These are phyloP conservation scores for Linurgus olivaceus DNA, from an alignment of 2,797 vertebrate genomes.

Conservation along the genomic window DNA sequence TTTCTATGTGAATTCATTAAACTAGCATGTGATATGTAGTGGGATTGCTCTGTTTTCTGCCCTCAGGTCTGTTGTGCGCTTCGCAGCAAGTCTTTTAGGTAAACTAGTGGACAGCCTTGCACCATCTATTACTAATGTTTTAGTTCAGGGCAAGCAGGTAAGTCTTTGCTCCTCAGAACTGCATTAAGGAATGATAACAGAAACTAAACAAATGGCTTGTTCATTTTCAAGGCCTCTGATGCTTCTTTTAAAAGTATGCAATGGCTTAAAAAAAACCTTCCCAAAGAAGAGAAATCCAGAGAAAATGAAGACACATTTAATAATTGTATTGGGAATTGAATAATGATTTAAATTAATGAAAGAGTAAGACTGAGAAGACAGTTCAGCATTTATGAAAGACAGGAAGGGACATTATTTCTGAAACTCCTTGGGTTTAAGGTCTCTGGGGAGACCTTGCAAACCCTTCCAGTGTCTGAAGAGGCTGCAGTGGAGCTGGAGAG, in stretches of 20 bases:
- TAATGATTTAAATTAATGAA: not conserved
- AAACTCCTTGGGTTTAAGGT: not conserved
- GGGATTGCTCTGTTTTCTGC: constrained; percentile 87
- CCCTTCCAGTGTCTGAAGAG: not conserved
- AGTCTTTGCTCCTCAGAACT: constrained; percentile 77
- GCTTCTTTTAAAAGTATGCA: not conserved
- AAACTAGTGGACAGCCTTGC: constrained; percentile 99
- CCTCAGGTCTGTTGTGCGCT: constrained; percentile 97
- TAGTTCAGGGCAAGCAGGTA: constrained; percentile 99
- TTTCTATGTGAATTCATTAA: constrained; percentile 61
- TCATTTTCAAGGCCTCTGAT: not conserved
- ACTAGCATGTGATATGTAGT: constrained; percentile 70
- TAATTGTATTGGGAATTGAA: not conserved
- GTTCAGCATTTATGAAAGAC: not conserved
- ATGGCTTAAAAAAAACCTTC: not conserved
- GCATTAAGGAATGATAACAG: constrained; percentile 25
- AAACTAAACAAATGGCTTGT: constrained; percentile 1
- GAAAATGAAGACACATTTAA: not conserved
- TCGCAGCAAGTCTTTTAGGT: constrained; percentile 97
- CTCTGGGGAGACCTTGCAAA: not conserved
- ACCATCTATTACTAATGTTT: constrained; percentile 99
- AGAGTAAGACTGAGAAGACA: not conserved
- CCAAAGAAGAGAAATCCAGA: not conserved
- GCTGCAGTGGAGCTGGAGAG: not conserved
- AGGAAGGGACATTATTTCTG: not conserved